Conservation (phyloP, 2,888 invertebrate genomes). For the Scaptodrosophila latifasciaeformis region DNA sequence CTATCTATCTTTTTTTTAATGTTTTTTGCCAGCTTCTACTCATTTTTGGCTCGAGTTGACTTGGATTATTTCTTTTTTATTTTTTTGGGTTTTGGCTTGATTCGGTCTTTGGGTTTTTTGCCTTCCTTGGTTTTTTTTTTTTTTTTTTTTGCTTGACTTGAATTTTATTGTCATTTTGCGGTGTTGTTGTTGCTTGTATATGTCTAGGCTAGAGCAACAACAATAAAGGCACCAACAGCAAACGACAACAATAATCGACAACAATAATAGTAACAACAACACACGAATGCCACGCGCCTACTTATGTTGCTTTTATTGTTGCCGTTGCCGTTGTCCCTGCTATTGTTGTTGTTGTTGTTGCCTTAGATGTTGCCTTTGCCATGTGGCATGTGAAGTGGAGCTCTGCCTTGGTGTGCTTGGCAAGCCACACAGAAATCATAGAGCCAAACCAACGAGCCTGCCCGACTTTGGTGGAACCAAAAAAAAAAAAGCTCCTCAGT, state of each 20-base stretch:
- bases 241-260: constrained; percentile 63
- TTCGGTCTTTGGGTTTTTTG: constrained; percentile 21
- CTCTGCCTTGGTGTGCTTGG: constrained; percentile 21
- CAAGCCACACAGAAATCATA: constrained; percentile 45
- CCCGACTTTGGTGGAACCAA: neutral
- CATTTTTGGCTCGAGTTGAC: constrained; percentile 38
- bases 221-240: constrained; percentile 25
- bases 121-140: constrained; percentile 7
- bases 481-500: too few relatives aligned
- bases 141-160: constrained; percentile 33
- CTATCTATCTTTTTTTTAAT: constrained; percentile 19
- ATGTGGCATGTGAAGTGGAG: constrained; percentile 66
- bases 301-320: constrained; percentile 47
- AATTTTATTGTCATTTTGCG: constrained; percentile 60
- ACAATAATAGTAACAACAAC: constrained; percentile 67
- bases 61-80: too few relatives aligned
- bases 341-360: neutral
- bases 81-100: constrained; percentile 15
- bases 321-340: neutral
- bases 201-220: constrained; percentile 42
- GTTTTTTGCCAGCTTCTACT: constrained; percentile 20
- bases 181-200: constrained; percentile 48
- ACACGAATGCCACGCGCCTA: constrained; percentile 73
- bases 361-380: constrained; percentile 24
- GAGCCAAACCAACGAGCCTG: constrained; percentile 4